A percentile compares a stretch with the other conserved stretches of the same genome.
phyloP scores from a whole-genome alignment of 2,113 vertebrate species.

The Pagrus major region DNA sequence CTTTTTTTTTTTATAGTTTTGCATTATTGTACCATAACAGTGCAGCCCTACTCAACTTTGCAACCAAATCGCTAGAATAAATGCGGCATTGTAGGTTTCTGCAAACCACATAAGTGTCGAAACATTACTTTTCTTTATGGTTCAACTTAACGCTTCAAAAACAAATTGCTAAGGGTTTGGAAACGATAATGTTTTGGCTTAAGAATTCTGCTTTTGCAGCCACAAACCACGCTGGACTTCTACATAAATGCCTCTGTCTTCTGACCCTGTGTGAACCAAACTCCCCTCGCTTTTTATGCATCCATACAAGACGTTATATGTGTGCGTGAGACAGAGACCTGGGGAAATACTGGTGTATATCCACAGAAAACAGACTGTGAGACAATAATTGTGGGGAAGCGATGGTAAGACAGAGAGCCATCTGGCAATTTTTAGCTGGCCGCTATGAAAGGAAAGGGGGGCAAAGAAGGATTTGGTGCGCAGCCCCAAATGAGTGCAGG shows the following conservation, averaged over 20 bases:
- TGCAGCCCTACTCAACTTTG: neutral
- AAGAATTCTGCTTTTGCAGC: no score
- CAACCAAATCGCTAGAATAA: no score
- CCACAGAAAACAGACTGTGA: constrained; percentile 33
- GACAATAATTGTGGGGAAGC: constrained; percentile 39
- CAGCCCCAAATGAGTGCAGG: constrained; percentile 36
- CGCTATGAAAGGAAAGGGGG: constrained; percentile 35
- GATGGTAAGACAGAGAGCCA: constrained; percentile 57
- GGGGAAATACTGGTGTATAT: neutral
- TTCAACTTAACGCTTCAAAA: no score
- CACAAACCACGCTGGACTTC: no score
- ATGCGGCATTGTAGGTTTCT: no score
- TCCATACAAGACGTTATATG: constrained; percentile 19
- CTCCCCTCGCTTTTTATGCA: constrained; percentile 9
- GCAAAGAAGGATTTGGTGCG: constrained; percentile 31
- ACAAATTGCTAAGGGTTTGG: no score
- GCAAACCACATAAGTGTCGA: no score
- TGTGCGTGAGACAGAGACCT: neutral
- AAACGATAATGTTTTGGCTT: no score
- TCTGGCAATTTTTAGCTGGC: constrained; percentile 63
- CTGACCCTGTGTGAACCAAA: constrained; percentile 23
- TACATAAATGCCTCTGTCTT: constrained; percentile 15
- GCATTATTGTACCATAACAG: neutral
- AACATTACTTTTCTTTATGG: no score
- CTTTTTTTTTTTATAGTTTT: constrained; percentile 29